Percentiles rank a stretch among this genome's conserved stretches.
These are phyloP conservation scores for Diachrysia chrysitis DNA, from an alignment of 2,888 invertebrate species.

Conservation along the genomic window DNA sequence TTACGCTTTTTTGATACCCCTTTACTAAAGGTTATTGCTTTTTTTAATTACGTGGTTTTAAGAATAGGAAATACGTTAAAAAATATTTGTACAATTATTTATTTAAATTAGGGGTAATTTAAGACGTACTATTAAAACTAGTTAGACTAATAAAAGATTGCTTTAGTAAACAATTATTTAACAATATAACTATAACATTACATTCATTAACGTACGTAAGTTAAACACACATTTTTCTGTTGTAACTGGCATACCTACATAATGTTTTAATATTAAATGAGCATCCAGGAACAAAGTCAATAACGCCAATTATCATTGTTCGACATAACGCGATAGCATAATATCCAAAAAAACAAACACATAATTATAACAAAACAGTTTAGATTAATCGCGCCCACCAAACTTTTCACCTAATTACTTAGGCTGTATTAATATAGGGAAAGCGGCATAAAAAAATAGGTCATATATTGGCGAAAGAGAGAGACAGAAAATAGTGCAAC, in stretches of 20 bases:
- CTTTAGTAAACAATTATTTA: too few species aligned
- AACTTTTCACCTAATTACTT: constrained; percentile 88
- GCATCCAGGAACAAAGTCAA: constrained; percentile 16
- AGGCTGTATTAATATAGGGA: constrained; percentile 87
- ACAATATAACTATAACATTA: neutral
- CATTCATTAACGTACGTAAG: neutral
- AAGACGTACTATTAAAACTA: too few species aligned
- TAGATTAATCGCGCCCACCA: constrained; percentile 72
- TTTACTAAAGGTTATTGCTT: neutral
- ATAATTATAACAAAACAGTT: constrained; percentile 56
- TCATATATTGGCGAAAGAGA: constrained; percentile 87
- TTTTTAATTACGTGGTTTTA: neutral
- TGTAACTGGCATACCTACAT: neutral
- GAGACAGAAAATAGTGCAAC: constrained; percentile 88
- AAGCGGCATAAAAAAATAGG: constrained; percentile 89
- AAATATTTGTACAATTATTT: too few species aligned
- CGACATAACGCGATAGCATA: constrained; percentile 29
- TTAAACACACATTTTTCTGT: neutral
- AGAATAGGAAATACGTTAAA: neutral
- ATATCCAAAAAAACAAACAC: constrained; percentile 50
- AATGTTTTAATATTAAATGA: too few species aligned
- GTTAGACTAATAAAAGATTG: too few species aligned
- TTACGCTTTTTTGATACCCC: constrained; percentile 6
- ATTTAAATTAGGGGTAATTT: too few species aligned
- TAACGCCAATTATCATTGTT: constrained; percentile 33